Conservation (phyloP, 2,113 vertebrate species). For the Mustelus asterias region DNA sequence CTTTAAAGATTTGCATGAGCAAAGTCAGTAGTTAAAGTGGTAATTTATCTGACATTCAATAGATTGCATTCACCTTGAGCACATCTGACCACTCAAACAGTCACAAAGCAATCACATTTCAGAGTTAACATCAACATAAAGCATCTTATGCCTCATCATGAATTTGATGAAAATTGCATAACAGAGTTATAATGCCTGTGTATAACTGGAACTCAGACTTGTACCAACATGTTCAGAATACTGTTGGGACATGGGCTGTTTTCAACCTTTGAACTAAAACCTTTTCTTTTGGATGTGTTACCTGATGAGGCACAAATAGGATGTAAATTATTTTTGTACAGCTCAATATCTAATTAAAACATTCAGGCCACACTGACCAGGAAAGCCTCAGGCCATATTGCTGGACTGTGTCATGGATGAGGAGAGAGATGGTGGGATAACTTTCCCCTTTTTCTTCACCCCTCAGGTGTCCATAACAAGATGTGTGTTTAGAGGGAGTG, state of each 20-base stretch:
- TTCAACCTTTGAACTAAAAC: background rate
- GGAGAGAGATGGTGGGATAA: too few relatives aligned
- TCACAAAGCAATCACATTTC: background rate
- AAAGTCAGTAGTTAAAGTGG: background rate
- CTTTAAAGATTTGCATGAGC: background rate
- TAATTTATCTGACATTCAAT: background rate
- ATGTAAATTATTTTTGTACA: background rate
- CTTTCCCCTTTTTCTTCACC: too few relatives aligned
- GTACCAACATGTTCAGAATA: slow-evolving; percentile 1
- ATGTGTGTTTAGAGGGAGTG: too few relatives aligned
- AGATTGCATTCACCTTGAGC: background rate
- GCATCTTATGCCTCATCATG: background rate
- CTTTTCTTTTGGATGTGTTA: background rate
- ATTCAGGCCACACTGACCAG: background rate
- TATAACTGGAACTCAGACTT: background rate
- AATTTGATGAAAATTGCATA: background rate
- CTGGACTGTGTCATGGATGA: background rate
- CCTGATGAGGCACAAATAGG: background rate
- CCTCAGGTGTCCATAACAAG: too few relatives aligned
- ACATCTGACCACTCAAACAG: background rate
- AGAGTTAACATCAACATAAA: background rate
- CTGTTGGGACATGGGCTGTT: background rate
- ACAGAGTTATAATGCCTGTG: background rate
- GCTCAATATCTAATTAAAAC: background rate
- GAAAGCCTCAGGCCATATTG: background rate